Evolutionary conservation across 2,113 vertebrate genomes (phyloP).

Genomic region (Eidolon helvum): DNA sequence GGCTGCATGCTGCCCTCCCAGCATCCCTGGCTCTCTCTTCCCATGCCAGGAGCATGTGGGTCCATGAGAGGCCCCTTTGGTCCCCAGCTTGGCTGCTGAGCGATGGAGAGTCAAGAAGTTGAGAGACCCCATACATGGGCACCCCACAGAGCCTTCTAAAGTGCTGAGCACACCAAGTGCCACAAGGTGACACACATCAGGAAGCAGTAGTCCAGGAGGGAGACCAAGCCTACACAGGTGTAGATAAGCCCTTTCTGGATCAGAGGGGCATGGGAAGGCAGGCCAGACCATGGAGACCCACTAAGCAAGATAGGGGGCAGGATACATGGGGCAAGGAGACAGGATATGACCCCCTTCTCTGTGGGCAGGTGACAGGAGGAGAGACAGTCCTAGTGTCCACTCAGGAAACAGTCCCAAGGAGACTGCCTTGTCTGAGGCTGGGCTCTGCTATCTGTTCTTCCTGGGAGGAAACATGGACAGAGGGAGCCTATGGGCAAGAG

Average conservation of each 20-base stretch:
- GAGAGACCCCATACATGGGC: background rate
- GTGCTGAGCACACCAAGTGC: background rate
- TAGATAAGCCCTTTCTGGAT: background rate
- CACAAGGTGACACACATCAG: background rate
- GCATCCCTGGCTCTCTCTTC: background rate
- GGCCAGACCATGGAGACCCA: constrained; percentile 49
- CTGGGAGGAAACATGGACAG: constrained; percentile 49
- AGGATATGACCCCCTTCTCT: background rate
- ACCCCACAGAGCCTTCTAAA: background rate
- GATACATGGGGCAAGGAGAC: background rate
- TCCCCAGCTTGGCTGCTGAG: background rate
- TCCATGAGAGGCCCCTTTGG: background rate
- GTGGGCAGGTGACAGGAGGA: background rate
- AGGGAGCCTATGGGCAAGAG: constrained; percentile 24
- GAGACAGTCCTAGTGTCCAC: background rate
- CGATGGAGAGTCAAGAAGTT: background rate
- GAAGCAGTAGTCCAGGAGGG: background rate
- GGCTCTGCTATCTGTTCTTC: constrained; percentile 26
- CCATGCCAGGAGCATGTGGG: background rate
- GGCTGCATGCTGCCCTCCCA: background rate
- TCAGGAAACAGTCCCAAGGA: background rate
- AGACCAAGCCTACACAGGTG: constrained; percentile 45
- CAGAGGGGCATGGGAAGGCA: background rate
- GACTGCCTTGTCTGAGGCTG: constrained; percentile 42
- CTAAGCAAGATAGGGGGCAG: constrained; percentile 10